Base-by-base conservation (phyloP, 2,113 vertebrate genomes). In the Tragelaphus scriptus region DNA sequence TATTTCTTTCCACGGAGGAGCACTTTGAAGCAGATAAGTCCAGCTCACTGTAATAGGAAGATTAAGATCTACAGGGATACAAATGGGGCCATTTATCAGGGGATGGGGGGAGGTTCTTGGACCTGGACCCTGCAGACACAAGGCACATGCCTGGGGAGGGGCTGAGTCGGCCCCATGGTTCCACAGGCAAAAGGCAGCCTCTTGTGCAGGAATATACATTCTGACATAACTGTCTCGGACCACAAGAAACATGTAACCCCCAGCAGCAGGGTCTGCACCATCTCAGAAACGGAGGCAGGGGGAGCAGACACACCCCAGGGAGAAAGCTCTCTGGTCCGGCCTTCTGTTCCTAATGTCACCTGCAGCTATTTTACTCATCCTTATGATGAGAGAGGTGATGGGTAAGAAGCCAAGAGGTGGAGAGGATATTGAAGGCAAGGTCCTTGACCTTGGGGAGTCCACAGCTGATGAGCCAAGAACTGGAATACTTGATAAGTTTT, bases 31-130 rank as follows among this genome's bases (percentile, higher is more conserved):
- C 40, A 93, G 96, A 88, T 91, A 95, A 91, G 90, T 68, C 85
- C 28, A 63, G n/a, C 94, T 96, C 86, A 85, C 68, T 96, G 77
- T 28, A 97, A 95, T 97, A 97, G 87, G 17, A 25, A 98, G 97
- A 98, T 98, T 97, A 98, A 90, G 51, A 97, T 98, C 91, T 88
- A 92, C 63, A 88, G 82, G 91, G 85, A 90, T 81, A 95, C 28
- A 96, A 96, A 95, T 53, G 90, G 89, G 23, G 32, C 36, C 89
- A 94, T 98, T 97, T 65, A 92, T 97, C 92, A 96, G 36, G 21
- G n/a, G 44, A 49, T 13, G 40, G 21, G 47, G 92, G 82, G 40
- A 68, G 5, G 44, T 56, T 59, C 5, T 9, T 12, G 23, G 44
- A 21, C n/a, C 53, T 17, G 3, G 56, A 40, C 25, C 9, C 28